Conservation (phyloP, 2,113 vertebrate species). For the Anseranas semipalmata region DNA sequence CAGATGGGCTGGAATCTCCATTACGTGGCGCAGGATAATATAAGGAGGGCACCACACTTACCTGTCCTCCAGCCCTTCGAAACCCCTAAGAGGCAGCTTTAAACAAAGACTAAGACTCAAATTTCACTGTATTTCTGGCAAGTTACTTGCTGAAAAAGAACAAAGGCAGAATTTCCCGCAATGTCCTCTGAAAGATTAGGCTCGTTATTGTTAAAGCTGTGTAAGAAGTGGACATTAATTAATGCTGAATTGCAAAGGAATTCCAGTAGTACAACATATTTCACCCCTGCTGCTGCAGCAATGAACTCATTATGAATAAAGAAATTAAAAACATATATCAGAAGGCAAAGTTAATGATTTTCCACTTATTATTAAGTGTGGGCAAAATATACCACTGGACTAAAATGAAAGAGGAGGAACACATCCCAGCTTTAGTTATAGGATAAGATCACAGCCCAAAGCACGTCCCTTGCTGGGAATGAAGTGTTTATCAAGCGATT, state of each 20-base stretch:
- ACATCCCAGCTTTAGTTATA: background rate
- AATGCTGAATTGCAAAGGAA: slow-evolving; percentile 47
- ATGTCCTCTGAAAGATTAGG: background rate
- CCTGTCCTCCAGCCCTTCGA: background rate
- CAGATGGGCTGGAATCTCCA: background rate
- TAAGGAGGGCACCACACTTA: background rate
- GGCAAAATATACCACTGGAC: background rate
- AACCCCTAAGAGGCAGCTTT: background rate
- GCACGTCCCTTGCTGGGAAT: background rate
- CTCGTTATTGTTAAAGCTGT: background rate
- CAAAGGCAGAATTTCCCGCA: background rate
- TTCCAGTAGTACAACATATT: slow-evolving; percentile 48
- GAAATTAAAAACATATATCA: slow-evolving; percentile 65
- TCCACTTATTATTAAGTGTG: background rate
- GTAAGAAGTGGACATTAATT: slow-evolving; percentile 61
- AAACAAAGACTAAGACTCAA: slow-evolving; percentile 36
- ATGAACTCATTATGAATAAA: slow-evolving; percentile 58
- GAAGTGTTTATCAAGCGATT: slow-evolving; percentile 18
- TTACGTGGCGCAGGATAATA: background rate
- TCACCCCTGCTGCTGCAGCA: slow-evolving; percentile 11
- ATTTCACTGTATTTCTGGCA: background rate
- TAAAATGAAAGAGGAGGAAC: background rate
- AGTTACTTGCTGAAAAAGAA: background rate
- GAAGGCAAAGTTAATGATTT: slow-evolving; percentile 31
- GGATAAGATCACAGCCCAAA: slow-evolving; percentile 39